Conservation (phyloP, 35 echinoderm and acorn worm species). For the Ophioderma brevispina region DNA sequence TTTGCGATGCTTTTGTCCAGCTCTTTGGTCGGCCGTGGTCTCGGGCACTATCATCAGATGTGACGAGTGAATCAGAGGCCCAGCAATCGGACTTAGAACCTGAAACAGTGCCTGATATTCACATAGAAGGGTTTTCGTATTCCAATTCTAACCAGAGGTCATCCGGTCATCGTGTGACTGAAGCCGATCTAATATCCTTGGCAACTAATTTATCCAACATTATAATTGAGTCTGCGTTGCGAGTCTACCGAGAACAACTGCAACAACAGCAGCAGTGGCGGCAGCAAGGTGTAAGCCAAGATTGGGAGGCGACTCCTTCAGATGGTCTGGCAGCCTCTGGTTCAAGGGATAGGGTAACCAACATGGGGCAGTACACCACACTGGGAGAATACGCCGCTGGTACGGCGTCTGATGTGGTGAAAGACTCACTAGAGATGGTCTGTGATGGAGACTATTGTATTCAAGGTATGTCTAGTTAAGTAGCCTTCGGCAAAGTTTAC, state of each 20-base stretch:
- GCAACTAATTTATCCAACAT: conserved; percentile 83
- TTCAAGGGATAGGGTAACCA: neutral
- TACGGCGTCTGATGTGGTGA: neutral
- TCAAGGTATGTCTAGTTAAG: neutral
- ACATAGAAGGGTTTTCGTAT: neutral
- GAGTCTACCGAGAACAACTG: conserved; percentile 60
- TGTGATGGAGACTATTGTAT: neutral
- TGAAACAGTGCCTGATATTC: neutral
- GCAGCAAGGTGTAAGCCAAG: neutral
- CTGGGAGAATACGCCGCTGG: neutral
- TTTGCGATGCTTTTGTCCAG: conserved; percentile 59
- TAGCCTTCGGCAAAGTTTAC: no score
- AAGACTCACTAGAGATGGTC: neutral
- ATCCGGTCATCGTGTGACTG: neutral
- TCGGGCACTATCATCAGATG: conserved; percentile 2
- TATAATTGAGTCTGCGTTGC: conserved; percentile 80
- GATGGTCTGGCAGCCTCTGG: no score
- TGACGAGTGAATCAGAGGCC: neutral
- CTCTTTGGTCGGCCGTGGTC: conserved; percentile 42
- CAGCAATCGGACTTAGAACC: neutral
- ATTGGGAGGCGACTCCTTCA: neutral
- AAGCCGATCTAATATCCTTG: conserved; percentile 70
- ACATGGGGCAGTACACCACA: neutral
- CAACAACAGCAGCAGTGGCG: neutral
- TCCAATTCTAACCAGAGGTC: neutral